Evolutionary conservation across 2,797 vertebrate species (phyloP), one percentile per base, ranked within the genome.

Genomic region (Amphiprion clarkii): DNA sequence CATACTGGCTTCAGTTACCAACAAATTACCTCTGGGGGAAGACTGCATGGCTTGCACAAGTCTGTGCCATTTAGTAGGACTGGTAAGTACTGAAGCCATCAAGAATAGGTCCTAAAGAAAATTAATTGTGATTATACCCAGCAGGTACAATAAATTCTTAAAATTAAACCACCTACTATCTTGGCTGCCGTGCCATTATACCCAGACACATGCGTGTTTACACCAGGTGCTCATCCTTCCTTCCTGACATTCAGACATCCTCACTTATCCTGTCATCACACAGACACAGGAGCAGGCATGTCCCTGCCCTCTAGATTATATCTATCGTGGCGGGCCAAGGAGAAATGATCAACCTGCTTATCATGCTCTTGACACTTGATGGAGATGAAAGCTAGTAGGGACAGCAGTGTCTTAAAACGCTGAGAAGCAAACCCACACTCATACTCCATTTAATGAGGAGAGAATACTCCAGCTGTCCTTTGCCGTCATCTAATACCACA

Each of bases 221-320:
- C 77, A 60, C 31, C 49, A 25, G 56, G 67, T 78, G 62, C 59
- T 79, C 76, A 80, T 80, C 82, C 69, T 59, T 72, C 31, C 67
- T 59, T 49, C 52, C 79, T 82, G 87, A 91, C 84, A 86, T 76
- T 84, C 74, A 88, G 75, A 87, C 66, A 75, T 71, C 81, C 74
- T 78, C 78, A 78, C 85, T 85, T 89, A 90, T 88, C 87, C 79
- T 87, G 87, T 88, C 89, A 90, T 85, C 88, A 66, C 69, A 57
- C 27, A 78, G 80, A 78, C 65, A 70, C 54, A 46, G 48, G 67
- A 70, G 71, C 76, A 65, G 71, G 25, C 72, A 40, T 21, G 71
- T 49, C 81, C 71, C 82, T 78, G 79, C 79, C 85, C 87, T 83
- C 84, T 63, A 88, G 87, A 92, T 91, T 60, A 65, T 56, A 87